phyloP scores from a whole-genome alignment of 2,888 invertebrate species.

The Meiosimyza decipiens region DNA sequence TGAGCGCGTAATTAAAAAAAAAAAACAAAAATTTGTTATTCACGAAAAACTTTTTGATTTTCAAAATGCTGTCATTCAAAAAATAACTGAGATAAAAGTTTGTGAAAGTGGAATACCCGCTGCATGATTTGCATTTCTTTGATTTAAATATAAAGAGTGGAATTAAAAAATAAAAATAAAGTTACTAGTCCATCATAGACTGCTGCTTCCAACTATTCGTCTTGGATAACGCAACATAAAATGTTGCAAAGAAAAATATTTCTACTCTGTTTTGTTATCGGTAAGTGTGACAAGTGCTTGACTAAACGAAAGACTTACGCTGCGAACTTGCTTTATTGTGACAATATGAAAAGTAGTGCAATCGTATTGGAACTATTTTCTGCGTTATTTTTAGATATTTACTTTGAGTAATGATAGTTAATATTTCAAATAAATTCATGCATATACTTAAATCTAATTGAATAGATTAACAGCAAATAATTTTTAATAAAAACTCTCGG shows the following conservation, averaged over 20 bases:
- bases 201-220: not conserved
- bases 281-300: slow-evolving; percentile 30
- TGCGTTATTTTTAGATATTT: no score
- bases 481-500: not conserved
- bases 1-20: not conserved
- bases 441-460: not conserved
- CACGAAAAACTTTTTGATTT: not conserved
- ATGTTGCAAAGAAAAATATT: slow-evolving; percentile 32
- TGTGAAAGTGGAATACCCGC: not conserved
- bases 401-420: no score
- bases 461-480: not conserved
- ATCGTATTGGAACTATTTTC: not conserved
- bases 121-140: not conserved
- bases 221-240: not conserved
- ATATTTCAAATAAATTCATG: not conserved
- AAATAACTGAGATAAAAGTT: not conserved
- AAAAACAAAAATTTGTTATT: not conserved
- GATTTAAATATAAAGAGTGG: not conserved
- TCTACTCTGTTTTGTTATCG: slow-evolving; percentile 24
- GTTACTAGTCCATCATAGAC: not conserved
- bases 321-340: slow-evolving; percentile 3
- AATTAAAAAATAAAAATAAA: not conserved
- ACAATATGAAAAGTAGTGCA: not conserved
- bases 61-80: not conserved
- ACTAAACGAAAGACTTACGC: slow-evolving; percentile 16